These are phyloP conservation scores for Microtus ochrogaster DNA, from an alignment of 2,113 vertebrate genomes.

Conservation along the genomic window DNA sequence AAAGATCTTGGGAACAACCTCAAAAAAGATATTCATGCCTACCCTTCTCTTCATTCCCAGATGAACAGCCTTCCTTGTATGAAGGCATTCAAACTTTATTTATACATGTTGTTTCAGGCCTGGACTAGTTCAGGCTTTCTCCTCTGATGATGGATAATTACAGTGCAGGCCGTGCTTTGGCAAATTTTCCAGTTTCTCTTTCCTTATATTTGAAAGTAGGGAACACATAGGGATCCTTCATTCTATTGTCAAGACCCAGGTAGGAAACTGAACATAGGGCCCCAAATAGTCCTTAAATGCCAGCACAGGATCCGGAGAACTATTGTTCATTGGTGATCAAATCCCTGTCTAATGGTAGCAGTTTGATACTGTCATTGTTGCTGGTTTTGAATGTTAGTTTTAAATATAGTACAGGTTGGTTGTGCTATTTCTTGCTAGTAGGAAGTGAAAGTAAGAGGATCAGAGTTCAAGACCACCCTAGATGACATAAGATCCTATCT, in stretches of 20 bases:
- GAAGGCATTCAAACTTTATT: background rate
- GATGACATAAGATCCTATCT: background rate
- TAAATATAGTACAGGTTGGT: background rate
- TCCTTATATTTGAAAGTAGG: constrained; percentile 41
- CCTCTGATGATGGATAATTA: constrained; percentile 42
- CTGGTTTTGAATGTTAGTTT: background rate
- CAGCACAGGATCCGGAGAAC: background rate
- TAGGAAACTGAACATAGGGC: background rate
- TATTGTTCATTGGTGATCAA: background rate
- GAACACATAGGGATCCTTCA: background rate
- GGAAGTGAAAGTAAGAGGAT: background rate
- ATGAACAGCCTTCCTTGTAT: background rate
- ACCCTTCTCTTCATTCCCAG: background rate
- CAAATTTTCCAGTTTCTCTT: constrained; percentile 30
- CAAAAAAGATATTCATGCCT: background rate
- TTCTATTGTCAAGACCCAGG: background rate
- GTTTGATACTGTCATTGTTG: background rate
- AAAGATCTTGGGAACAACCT: constrained; percentile 8
- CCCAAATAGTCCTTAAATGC: background rate
- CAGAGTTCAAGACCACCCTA: background rate
- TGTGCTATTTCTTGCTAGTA: background rate
- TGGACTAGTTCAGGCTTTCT: constrained; percentile 49
- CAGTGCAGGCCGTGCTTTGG: background rate
- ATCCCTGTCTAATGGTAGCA: background rate
- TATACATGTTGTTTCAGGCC: constrained; percentile 55